Percentiles rank a stretch among this genome's conserved stretches.
Evolutionary conservation across 2,797 vertebrate species (phyloP).

Genomic region (Rousettus madagascariensis): DNA sequence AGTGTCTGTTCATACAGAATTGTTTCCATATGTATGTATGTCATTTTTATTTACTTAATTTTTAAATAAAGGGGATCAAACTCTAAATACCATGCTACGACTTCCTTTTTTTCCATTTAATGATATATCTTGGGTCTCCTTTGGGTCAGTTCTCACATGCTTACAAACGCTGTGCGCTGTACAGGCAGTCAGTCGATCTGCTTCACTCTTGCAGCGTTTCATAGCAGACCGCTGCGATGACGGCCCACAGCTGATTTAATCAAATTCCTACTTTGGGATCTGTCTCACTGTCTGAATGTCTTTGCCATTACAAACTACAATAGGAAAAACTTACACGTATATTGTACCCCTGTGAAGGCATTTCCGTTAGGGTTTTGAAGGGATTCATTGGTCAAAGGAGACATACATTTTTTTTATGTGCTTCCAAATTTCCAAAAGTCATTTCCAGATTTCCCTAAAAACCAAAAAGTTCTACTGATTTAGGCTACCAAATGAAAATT

Average conservation of each 20-base stretch:
- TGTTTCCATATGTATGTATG: not conserved
- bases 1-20: not conserved
- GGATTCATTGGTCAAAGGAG: not conserved
- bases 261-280: not conserved
- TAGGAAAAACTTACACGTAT: not conserved
- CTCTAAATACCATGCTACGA: not conserved
- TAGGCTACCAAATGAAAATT: not conserved
- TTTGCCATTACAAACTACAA: not conserved
- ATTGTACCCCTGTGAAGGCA: not conserved
- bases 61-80: slow-evolving; percentile 15
- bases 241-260: not conserved
- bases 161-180: not conserved
- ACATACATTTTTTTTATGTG: not conserved
- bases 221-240: not conserved
- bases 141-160: not conserved
- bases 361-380: not conserved
- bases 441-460: slow-evolving; percentile 27
- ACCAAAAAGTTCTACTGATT: not conserved
- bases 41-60: not conserved
- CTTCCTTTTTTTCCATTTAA: not conserved
- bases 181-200: not conserved
- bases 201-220: not conserved
- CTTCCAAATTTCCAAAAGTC: not conserved
- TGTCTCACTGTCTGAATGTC: not conserved
- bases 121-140: not conserved